A percentile compares a stretch with the other conserved stretches of the same genome.
phyloP scores from a whole-genome alignment of 2,888 invertebrate genomes.

The Digitonthophagus gazella region DNA sequence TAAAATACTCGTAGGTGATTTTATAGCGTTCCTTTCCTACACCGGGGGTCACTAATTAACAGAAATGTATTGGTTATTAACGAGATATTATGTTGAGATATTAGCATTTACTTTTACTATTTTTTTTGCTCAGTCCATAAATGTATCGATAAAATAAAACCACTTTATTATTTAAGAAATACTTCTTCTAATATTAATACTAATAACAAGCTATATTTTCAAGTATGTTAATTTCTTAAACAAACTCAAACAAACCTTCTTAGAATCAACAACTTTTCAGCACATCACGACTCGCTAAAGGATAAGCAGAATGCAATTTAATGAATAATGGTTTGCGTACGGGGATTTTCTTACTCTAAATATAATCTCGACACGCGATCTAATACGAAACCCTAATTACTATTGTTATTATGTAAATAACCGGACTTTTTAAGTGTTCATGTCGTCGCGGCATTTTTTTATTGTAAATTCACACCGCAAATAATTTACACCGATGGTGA shows the following conservation, averaged over 20 bases:
- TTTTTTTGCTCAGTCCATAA: too few species aligned
- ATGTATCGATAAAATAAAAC: too few species aligned
- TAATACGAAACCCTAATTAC: neutral
- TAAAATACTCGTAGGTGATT: neutral
- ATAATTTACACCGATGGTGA: neutral
- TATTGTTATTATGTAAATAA: neutral
- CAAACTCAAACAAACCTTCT: too few species aligned
- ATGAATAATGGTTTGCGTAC: neutral
- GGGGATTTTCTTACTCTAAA: neutral
- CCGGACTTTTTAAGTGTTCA: neutral
- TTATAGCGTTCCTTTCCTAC: neutral
- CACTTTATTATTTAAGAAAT: too few species aligned
- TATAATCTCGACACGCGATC: neutral
- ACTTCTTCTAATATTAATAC: too few species aligned
- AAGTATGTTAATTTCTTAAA: too few species aligned
- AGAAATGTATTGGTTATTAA: neutral
- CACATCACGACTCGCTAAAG: neutral
- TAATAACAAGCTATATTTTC: too few species aligned
- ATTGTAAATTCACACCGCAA: neutral
- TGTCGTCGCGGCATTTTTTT: neutral
- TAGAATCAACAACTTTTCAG: too few species aligned
- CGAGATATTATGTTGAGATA: neutral
- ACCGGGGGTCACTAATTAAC: neutral
- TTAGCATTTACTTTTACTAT: neutral
- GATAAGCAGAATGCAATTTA: neutral